Percentiles rank a stretch among this genome's conserved stretches.
phyloP scores from a whole-genome alignment of 2,797 vertebrate genomes.

The Peromyscus aztecus region DNA sequence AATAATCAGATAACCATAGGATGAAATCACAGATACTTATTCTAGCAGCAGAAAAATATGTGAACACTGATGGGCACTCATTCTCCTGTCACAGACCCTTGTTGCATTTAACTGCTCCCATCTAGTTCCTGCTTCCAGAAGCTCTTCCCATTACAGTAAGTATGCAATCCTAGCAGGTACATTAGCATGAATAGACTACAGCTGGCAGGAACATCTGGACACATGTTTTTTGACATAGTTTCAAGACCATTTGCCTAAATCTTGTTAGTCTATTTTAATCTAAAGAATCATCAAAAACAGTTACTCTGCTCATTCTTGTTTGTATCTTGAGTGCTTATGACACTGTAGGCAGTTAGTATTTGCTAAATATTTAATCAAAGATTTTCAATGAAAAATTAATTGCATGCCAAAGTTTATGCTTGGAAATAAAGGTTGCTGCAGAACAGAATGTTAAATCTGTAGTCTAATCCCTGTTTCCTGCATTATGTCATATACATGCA shows the following conservation, averaged over 20 bases:
- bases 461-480: neutral
- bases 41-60: neutral
- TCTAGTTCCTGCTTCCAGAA: neutral
- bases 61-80: neutral
- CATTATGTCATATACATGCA: neutral
- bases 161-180: accelerated
- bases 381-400: conserved; percentile 38
- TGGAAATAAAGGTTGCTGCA: neutral
- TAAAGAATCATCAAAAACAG: neutral
- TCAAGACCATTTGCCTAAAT: neutral
- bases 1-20: neutral
- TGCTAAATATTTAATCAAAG: conserved; percentile 39
- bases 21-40: neutral
- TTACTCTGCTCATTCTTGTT: neutral
- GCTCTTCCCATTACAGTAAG: neutral
- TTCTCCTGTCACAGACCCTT: neutral
- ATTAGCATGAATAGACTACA: neutral
- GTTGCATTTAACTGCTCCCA: neutral
- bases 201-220: neutral
- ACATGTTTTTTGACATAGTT: neutral
- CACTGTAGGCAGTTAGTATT: neutral
- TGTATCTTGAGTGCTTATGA: neutral
- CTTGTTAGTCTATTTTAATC: neutral
- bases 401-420: neutral
- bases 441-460: neutral